Evolutionary conservation across 1,140 invertebrate genomes (phyloP).

Genomic region (Lepidotrigona ventralis): DNA sequence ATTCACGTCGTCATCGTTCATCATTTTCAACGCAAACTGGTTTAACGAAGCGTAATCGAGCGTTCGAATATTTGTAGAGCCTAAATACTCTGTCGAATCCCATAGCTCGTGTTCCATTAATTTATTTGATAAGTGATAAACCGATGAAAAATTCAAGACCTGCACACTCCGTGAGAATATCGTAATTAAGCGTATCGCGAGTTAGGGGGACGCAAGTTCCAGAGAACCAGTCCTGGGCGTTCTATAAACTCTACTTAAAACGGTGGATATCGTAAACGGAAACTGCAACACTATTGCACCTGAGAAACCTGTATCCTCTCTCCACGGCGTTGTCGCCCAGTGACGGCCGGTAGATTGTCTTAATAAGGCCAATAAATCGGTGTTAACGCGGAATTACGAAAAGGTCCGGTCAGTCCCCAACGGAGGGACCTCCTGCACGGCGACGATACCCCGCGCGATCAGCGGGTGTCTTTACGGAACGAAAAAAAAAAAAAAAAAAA

Average conservation of each 20-base stretch:
- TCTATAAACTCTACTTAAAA: conserved; percentile 32
- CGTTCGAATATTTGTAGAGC: neutral
- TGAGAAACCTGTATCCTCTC: conserved; percentile 5
- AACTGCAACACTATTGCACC: conserved; percentile 15
- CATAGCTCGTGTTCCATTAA: neutral
- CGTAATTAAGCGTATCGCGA: neutral
- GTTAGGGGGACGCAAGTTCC: neutral
- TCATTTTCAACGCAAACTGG: neutral
- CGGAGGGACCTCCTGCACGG: conserved; percentile 63
- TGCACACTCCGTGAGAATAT: neutral
- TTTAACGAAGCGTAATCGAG: neutral
- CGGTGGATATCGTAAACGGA: conserved; percentile 13
- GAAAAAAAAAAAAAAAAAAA: conserved; percentile 25
- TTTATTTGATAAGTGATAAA: neutral
- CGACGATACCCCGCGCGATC: conserved; percentile 42
- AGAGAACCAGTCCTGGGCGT: too few species aligned
- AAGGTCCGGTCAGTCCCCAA: conserved; percentile 37
- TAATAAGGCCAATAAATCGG: conserved; percentile 68
- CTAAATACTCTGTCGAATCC: neutral
- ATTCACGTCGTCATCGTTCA: neutral
- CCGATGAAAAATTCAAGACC: neutral
- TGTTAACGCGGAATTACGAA: conserved; percentile 63
- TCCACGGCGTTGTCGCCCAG: conserved; percentile 38
- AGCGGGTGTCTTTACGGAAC: conserved; percentile 63
- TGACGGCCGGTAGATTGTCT: conserved; percentile 57